Conservation (phyloP, 2,113 vertebrate genomes). For the Rutilus rutilus region DNA sequence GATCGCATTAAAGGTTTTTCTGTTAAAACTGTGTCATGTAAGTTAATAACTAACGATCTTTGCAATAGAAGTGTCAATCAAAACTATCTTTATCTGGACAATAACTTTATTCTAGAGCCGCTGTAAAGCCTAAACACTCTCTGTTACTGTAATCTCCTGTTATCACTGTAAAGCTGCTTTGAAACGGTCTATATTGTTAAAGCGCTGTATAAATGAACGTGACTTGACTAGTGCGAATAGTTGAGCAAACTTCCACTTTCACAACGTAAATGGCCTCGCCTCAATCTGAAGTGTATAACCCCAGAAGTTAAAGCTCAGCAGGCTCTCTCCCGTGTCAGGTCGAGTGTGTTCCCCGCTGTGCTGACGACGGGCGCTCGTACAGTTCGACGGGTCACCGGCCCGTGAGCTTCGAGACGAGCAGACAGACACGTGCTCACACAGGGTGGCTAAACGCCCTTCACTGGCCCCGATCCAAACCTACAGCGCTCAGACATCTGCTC, state of each 20-base stretch:
- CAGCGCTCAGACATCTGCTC: conserved; percentile 11
- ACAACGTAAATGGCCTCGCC: no score
- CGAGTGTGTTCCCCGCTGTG: not conserved
- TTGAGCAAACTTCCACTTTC: not conserved
- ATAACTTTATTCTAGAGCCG: no score
- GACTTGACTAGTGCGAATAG: not conserved
- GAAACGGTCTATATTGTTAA: no score
- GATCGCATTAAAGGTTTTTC: no score
- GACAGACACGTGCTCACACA: not conserved
- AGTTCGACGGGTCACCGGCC: not conserved
- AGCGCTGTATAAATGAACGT: no score
- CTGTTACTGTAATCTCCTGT: no score
- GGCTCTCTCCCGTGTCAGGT: not conserved
- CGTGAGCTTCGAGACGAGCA: not conserved
- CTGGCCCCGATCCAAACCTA: conserved; percentile 14
- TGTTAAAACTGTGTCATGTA: no score
- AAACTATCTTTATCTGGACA: no score
- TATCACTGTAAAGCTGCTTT: no score
- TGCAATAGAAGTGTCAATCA: no score
- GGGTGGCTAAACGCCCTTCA: conserved; percentile 28
- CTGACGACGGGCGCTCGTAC: not conserved
- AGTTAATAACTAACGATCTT: no score
- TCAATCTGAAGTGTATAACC: not conserved
- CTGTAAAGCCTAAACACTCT: no score
- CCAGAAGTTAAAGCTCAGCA: not conserved